These are phyloP conservation scores for Lophura nycthemera DNA, from an alignment of 2,113 vertebrate genomes.

Conservation along the genomic window DNA sequence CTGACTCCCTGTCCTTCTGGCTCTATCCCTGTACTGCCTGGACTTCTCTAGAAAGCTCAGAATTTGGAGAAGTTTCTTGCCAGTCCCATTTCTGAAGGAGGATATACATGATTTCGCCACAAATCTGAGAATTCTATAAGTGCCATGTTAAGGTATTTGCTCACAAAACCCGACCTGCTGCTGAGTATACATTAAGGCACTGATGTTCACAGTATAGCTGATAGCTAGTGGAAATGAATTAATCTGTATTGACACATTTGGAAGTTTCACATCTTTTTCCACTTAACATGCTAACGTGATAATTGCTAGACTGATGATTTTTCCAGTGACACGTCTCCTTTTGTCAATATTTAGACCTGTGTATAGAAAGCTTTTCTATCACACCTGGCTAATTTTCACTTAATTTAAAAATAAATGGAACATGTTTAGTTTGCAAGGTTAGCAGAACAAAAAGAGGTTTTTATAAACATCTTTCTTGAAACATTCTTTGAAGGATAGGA, in stretches of 20 bases:
- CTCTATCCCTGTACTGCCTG: neutral
- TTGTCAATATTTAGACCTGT: constrained; percentile 88
- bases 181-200: constrained; percentile 62
- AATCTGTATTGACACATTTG: constrained; percentile 86
- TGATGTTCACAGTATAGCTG: constrained; percentile 80
- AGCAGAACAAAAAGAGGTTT: constrained; percentile 72
- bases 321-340: constrained; percentile 82
- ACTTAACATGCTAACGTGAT: constrained; percentile 86
- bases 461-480: constrained; percentile 76
- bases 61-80: neutral
- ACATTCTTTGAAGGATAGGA: constrained; percentile 49
- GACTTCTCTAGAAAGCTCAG: neutral
- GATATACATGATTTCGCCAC: neutral
- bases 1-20: neutral
- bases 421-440: constrained; percentile 79
- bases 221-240: constrained; percentile 83
- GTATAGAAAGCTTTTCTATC: constrained; percentile 86
- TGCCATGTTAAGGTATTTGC: too few relatives aligned
- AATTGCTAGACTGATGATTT: constrained; percentile 86
- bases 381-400: constrained; percentile 86
- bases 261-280: constrained; percentile 84
- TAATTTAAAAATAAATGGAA: constrained; percentile 86
- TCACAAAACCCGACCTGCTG: too few relatives aligned
- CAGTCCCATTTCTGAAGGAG: neutral
- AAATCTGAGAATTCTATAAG: constrained; percentile 33